Evolutionary conservation across 2,113 vertebrate species (phyloP).

Genomic region (Choloepus hoffmanni): DNA sequence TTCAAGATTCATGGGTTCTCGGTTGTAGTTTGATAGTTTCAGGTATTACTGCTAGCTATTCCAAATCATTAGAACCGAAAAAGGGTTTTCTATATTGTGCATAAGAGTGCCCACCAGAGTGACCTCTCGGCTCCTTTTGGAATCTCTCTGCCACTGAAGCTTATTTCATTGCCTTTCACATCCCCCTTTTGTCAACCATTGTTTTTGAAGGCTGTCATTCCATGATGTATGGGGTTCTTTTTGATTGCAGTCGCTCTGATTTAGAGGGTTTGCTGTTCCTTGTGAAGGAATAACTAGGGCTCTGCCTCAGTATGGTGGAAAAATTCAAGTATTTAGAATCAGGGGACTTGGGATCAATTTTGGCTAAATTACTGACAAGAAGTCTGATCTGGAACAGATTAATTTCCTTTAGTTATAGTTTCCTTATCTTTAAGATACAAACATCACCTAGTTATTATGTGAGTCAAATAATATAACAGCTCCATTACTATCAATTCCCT

Average conservation of each 20-base stretch:
- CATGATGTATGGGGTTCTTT: background rate
- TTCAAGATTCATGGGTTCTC: too few relatives aligned
- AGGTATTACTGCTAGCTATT: too few relatives aligned
- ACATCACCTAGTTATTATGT: background rate
- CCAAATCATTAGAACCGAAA: too few relatives aligned
- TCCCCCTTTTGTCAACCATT: background rate
- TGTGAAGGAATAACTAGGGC: background rate
- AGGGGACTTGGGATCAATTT: background rate
- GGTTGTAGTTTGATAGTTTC: too few relatives aligned
- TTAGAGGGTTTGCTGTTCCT: constrained; percentile 11
- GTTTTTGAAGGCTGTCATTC: background rate
- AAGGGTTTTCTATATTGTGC: too few relatives aligned
- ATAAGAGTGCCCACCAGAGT: too few relatives aligned
- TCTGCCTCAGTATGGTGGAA: background rate
- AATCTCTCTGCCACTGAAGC: too few relatives aligned
- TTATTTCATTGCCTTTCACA: too few relatives aligned
- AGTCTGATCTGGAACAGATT: constrained; percentile 38
- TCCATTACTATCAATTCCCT: background rate
- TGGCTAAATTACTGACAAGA: background rate
- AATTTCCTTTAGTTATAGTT: background rate
- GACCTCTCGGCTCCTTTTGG: too few relatives aligned
- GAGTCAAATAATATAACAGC: background rate
- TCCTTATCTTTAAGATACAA: constrained; percentile 40
- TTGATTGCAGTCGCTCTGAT: background rate
- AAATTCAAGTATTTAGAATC: constrained; percentile 20